Conservation (phyloP, 2,797 vertebrate species). For the Lerista edwardsae region DNA sequence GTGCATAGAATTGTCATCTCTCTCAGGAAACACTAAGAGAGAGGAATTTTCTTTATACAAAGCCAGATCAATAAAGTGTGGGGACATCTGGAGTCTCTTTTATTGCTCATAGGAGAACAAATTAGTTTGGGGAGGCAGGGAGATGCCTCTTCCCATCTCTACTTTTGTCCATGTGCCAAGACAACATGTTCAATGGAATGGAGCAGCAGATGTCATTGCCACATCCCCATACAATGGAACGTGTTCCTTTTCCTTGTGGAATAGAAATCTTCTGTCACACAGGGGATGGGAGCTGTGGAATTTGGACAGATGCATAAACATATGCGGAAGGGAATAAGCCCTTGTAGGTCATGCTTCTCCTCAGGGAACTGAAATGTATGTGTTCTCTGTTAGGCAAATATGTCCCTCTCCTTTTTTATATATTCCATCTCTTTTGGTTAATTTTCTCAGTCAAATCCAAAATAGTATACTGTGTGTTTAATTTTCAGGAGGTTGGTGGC, state of each 20-base stretch:
- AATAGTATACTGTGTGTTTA: neutral
- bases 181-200: slow-evolving; percentile 12
- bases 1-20: neutral
- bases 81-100: neutral
- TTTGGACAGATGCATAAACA: neutral
- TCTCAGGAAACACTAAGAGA: neutral
- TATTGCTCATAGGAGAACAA: neutral
- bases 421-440: neutral
- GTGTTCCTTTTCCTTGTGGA: neutral
- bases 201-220: slow-evolving; percentile 21
- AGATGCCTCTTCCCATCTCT: neutral
- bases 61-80: neutral
- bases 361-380: neutral
- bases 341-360: neutral
- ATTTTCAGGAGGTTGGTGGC: neutral
- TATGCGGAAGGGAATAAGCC: neutral
- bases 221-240: neutral
- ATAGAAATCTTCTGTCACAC: neutral
- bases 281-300: neutral
- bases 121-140: neutral
- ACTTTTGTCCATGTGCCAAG: neutral
- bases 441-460: neutral
- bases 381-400: slow-evolving; percentile 17
- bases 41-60: neutral
- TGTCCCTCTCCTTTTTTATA: neutral